Evolutionary conservation across 1,140 invertebrate genomes (phyloP).

Genomic region (Euschistus heros): DNA sequence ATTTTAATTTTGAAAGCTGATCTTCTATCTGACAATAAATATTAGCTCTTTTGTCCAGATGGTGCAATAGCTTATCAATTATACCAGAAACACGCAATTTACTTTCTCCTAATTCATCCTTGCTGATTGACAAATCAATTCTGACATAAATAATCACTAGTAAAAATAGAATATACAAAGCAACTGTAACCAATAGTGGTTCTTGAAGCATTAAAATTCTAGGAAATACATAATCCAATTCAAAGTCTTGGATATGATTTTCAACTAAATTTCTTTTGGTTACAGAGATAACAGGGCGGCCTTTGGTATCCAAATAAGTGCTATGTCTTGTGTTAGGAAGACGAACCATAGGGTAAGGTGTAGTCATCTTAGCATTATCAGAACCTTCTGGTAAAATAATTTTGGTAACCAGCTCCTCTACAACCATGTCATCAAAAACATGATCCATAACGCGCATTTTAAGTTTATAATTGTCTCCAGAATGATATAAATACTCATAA

Average conservation of each 20-base stretch:
- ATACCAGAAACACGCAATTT: conserved; percentile 43
- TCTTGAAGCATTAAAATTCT: conserved; percentile 78
- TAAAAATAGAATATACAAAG: conserved; percentile 84
- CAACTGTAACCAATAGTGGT: conserved; percentile 75
- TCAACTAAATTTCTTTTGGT: conserved; percentile 86
- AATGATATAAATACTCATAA: conserved; percentile 85
- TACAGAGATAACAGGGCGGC: conserved; percentile 78
- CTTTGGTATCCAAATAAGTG: conserved; percentile 92
- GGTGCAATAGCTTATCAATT: conserved; percentile 44
- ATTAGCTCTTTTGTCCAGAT: conserved; percentile 49
- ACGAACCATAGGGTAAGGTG: conserved; percentile 72
- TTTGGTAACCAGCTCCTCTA: conserved; percentile 81
- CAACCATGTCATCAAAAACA: conserved; percentile 90
- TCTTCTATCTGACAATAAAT: conserved; percentile 55
- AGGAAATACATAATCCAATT: conserved; percentile 80
- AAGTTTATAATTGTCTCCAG: conserved; percentile 66
- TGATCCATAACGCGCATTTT: conserved; percentile 92
- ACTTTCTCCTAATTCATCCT: conserved; percentile 45
- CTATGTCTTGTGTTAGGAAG: conserved; percentile 66
- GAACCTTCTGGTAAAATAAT: conserved; percentile 92
- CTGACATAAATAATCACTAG: conserved; percentile 88
- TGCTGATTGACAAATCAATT: conserved; percentile 84
- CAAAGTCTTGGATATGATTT: conserved; percentile 78
- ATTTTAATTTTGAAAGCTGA: conserved; percentile 50
- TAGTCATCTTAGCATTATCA: conserved; percentile 64